Base-by-base conservation (phyloP, 2,888 invertebrate genomes). In the Nephrocerus scutellatus region DNA sequence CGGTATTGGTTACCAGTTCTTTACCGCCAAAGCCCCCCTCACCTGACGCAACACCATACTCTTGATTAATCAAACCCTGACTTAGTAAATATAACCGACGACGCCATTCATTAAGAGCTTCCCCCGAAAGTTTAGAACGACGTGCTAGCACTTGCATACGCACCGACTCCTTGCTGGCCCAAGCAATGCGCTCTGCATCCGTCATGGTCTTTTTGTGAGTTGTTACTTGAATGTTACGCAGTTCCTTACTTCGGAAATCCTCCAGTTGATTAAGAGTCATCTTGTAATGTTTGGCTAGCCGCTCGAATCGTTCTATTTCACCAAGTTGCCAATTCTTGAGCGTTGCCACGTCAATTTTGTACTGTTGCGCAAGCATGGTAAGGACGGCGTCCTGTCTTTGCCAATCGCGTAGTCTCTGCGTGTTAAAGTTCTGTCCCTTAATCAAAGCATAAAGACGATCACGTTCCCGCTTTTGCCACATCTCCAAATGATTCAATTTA, bases 381-480 rank as follows among this genome's bases (percentile, higher is more conserved):
- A 62, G 38, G 15, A 52, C 39, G 3, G 46, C 47, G 22, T 56
- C 56, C 36, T 60, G 55, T 4, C 48, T 57, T 39, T 66, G 65
- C 65, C 63, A 63, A 7, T 52, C 51, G 3, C 39, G 48, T 15
- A 66, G 39, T 20, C 60, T 56, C 2, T 51, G 51, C 10, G 52
- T 37, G 1, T 46, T 55, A 40, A 60, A 59, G 32, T 56, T 61
- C 28, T 63, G 63, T n/a, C 53, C 57, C 25, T 54, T 53, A 14
- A 66, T 63, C 18, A 66, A 50, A 3, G 51, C 53, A 40, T 63
- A 66, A 1, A 66, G 49, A 4, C 63, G 64, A 50, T 65, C 63
- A 3, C 65, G 59, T 43, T 64, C 62, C 15, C 46, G 49, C 23
- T 53, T 53, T 42, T 66, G 60, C 66, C 66, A 66, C 1, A 39